Conservation (phyloP, 2,888 invertebrate species). For the Drosophila prostipennis region DNA sequence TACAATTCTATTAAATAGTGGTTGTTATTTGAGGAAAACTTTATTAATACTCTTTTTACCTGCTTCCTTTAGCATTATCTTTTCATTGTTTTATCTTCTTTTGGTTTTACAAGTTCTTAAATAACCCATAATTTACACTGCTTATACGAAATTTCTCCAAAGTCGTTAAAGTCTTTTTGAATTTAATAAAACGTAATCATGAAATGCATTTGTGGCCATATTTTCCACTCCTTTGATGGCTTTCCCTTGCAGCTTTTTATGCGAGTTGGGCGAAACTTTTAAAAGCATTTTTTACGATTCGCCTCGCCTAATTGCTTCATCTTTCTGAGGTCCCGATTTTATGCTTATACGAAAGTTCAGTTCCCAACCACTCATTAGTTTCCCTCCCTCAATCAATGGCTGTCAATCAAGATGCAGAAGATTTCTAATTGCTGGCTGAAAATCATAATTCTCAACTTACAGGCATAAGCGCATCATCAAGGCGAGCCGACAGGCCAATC, state of each 20-base stretch:
- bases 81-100: not conserved
- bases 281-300: slow-evolving; percentile 64
- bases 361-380: not conserved
- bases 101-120: not conserved
- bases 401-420: slow-evolving; percentile 42
- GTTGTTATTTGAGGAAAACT: too few species aligned
- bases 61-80: not conserved
- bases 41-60: not conserved
- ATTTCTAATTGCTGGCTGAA: slow-evolving; percentile 48
- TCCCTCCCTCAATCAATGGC: not conserved
- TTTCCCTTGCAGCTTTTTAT: slow-evolving; percentile 53
- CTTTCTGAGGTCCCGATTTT: slow-evolving; percentile 41
- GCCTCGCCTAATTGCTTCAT: slow-evolving; percentile 55
- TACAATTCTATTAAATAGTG: not conserved
- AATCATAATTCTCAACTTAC: slow-evolving; percentile 52
- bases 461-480: slow-evolving; percentile 29
- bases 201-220: slow-evolving; percentile 17
- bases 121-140: not conserved
- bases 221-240: slow-evolving; percentile 41
- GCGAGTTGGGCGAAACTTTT: slow-evolving; percentile 60
- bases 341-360: slow-evolving; percentile 60
- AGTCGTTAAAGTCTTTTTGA: slow-evolving; percentile 23
- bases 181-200: slow-evolving; percentile 36
- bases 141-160: slow-evolving; percentile 11
- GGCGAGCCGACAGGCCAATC: slow-evolving; percentile 40